phyloP scores from a whole-genome alignment of 2,797 vertebrate genomes.

The Scarus forsteni region DNA sequence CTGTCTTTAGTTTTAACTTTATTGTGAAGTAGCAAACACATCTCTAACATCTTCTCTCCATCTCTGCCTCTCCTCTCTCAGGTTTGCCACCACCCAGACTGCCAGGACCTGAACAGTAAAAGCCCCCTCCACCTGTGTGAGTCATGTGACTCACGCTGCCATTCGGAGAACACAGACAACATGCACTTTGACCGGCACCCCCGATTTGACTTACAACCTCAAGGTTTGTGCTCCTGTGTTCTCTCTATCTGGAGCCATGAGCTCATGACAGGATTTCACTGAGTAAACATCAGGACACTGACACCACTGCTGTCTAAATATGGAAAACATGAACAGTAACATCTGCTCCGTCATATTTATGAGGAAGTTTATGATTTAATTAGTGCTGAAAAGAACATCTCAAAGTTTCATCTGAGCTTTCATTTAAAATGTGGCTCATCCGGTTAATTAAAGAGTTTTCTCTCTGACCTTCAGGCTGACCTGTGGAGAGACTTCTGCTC shows the following conservation, averaged over 20 bases:
- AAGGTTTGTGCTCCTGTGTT: conserved; percentile 82
- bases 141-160: conserved; percentile 90
- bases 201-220: conserved; percentile 91
- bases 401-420: too few relatives aligned
- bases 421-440: too few relatives aligned
- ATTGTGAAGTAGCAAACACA: background rate
- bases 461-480: too few relatives aligned
- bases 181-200: conserved; percentile 94
- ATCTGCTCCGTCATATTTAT: background rate
- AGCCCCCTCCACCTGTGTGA: conserved; percentile 91
- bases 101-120: conserved; percentile 88
- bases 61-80: conserved; percentile 57
- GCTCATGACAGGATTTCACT: conserved; percentile 32
- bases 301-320: conserved; percentile 31
- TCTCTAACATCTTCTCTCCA: background rate
- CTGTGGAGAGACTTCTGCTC: too few relatives aligned
- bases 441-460: too few relatives aligned
- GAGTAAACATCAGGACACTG: conserved; percentile 31
- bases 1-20: conserved; percentile 5
- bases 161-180: conserved; percentile 82
- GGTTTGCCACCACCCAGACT: conserved; percentile 93
- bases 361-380: background rate
- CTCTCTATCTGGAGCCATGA: background rate
- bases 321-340: conserved; percentile 2
- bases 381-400: too few relatives aligned